Conservation (phyloP, 1,140 invertebrate species). For the Trachymyrmex cornetzi region DNA sequence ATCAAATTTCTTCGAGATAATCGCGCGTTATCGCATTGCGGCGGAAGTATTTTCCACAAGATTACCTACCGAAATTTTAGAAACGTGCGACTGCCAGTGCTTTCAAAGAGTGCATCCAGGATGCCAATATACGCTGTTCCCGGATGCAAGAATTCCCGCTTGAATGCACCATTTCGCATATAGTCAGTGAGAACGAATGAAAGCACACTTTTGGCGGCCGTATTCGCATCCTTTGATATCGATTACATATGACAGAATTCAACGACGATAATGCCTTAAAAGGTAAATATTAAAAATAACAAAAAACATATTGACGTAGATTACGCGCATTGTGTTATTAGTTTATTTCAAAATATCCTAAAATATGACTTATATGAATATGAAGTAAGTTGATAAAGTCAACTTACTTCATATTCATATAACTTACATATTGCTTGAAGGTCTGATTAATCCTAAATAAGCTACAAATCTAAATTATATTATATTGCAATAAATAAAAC, state of each 20-base stretch:
- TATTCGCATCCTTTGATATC: slow-evolving; percentile 36
- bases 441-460: not conserved
- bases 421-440: not conserved
- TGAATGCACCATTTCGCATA: slow-evolving; percentile 33
- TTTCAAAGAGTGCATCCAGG: slow-evolving; percentile 60
- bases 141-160: slow-evolving; percentile 55
- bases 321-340: not conserved
- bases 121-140: slow-evolving; percentile 48
- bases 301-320: not conserved
- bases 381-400: not conserved
- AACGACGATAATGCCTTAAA: not conserved
- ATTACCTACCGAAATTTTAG: slow-evolving; percentile 59
- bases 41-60: slow-evolving; percentile 57
- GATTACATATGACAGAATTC: slow-evolving; percentile 11
- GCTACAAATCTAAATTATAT: not conserved
- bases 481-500: not conserved
- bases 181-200: slow-evolving; percentile 20
- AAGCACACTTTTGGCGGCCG: slow-evolving; percentile 22
- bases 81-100: slow-evolving; percentile 45
- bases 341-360: not conserved
- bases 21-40: slow-evolving; percentile 49
- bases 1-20: slow-evolving; percentile 54
- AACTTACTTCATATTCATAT: too few species aligned
- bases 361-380: not conserved
- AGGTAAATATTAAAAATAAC: not conserved